Conservation (phyloP, 1,140 invertebrate genomes). For the Venturia canescens region DNA sequence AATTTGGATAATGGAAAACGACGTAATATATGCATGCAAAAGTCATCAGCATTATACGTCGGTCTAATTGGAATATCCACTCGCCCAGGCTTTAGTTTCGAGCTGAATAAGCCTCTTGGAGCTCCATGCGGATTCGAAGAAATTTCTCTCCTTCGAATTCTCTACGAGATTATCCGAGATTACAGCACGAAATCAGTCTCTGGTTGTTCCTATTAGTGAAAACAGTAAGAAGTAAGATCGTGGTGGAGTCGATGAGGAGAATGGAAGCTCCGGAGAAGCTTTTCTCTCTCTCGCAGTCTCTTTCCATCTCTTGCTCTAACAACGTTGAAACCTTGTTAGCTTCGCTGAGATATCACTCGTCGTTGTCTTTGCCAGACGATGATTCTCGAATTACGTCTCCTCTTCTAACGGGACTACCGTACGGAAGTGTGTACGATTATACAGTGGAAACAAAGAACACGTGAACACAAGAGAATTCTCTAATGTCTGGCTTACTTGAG, state of each 20-base stretch:
- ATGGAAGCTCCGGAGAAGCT: background rate
- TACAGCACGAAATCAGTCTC: constrained; percentile 15
- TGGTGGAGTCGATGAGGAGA: constrained; percentile 8
- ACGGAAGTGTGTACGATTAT: background rate
- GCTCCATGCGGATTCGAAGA: background rate
- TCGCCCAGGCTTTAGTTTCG: background rate
- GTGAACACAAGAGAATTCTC: background rate
- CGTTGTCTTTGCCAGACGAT: constrained; percentile 16
- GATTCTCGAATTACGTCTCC: constrained; percentile 13
- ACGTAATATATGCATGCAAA: background rate
- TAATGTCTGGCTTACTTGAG: background rate
- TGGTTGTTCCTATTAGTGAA: constrained; percentile 20
- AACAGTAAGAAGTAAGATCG: background rate
- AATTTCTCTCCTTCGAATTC: constrained; percentile 22
- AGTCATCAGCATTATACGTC: constrained; percentile 1
- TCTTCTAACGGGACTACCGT: background rate
- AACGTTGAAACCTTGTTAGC: constrained; percentile 8
- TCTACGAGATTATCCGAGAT: constrained; percentile 19
- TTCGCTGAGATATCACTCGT: constrained; percentile 4
- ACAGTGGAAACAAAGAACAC: constrained; percentile 6
- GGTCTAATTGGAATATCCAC: background rate
- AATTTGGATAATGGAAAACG: background rate
- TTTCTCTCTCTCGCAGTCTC: background rate
- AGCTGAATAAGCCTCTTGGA: background rate
- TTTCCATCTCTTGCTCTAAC: background rate